Evolutionary conservation across 2,888 invertebrate genomes (phyloP).

Genomic region (Hirtodrosophila alboralis): DNA sequence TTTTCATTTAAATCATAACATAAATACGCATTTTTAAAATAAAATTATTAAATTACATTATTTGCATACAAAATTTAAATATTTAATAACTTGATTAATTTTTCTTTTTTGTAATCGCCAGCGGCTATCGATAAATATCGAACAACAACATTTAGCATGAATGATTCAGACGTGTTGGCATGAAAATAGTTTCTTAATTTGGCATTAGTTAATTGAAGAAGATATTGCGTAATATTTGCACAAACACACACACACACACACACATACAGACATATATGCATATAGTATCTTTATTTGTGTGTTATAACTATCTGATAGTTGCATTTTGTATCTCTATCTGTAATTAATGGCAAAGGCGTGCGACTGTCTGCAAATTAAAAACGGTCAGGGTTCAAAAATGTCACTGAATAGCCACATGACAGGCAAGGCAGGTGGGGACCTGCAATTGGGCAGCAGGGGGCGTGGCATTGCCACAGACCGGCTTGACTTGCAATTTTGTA

Average conservation of each 20-base stretch:
- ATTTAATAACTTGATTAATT: too few species aligned
- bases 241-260: too few species aligned
- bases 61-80: too few species aligned
- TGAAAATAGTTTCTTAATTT: conserved; percentile 57
- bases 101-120: too few species aligned
- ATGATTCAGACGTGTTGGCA: conserved; percentile 16
- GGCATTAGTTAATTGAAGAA: conserved; percentile 54
- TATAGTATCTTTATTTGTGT: conserved; percentile 29
- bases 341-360: conserved; percentile 68
- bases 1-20: too few species aligned
- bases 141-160: not conserved
- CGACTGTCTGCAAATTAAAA: conserved; percentile 50
- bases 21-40: too few species aligned
- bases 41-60: too few species aligned
- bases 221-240: conserved; percentile 54
- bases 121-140: conserved; percentile 23
- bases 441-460: conserved; percentile 15
- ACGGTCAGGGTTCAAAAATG: conserved; percentile 70
- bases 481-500: conserved; percentile 34
- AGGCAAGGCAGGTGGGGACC: conserved; percentile 21
- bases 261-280: conserved; percentile 5
- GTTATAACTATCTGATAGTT: too few species aligned
- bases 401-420: conserved; percentile 54
- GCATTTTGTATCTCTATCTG: conserved; percentile 32
- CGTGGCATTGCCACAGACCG: conserved; percentile 31